A percentile compares a stretch with the other conserved stretches of the same genome.
phyloP scores from a whole-genome alignment of 2,113 vertebrate species.

The crab-eating macaque (Macaca fascicularis) region T2T-MFA8v1.1 NC_088381.1:92981001-92981500 shows the following conservation, averaged over 20 bases:
- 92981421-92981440: background rate
- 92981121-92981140: background rate
- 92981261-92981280: background rate
- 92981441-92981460: conserved; percentile 17
- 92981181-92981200: background rate
- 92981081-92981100: background rate
- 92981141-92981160: background rate
- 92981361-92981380: background rate
- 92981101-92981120: too few relatives aligned
- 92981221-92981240: background rate
- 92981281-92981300: background rate
- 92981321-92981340: background rate
- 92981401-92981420: conserved; percentile 8
- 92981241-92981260: background rate
- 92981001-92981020: background rate
- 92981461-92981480: background rate
- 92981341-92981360: background rate
- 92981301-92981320: background rate
- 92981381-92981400: background rate
- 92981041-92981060: background rate
- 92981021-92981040: background rate
- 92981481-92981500: background rate
- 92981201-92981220: background rate
- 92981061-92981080: background rate
- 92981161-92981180: background rate